These are phyloP conservation scores for Drusus annulatus DNA, from an alignment of 1,140 invertebrate genomes.

Conservation along the genomic window DNA sequence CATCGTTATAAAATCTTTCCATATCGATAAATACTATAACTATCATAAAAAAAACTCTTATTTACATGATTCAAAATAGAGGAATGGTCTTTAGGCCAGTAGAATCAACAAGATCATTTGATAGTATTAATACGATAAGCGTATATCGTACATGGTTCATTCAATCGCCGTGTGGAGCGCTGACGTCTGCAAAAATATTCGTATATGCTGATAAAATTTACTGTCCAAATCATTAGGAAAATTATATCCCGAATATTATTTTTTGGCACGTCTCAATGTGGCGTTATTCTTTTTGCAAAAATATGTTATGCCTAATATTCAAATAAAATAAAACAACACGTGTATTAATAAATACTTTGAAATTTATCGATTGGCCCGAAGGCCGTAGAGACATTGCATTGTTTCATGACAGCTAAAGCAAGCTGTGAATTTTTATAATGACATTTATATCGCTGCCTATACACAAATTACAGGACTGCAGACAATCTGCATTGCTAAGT, in stretches of 20 bases:
- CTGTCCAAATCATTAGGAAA: neutral
- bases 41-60: no score
- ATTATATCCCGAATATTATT: no score
- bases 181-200: no score
- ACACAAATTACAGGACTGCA: conserved; percentile 42
- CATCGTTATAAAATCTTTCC: no score
- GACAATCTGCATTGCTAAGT: conserved; percentile 40
- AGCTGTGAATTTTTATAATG: conserved; percentile 33
- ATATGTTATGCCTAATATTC: neutral
- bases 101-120: neutral
- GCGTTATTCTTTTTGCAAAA: neutral
- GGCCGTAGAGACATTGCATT: conserved; percentile 6
- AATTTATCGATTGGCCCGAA: neutral
- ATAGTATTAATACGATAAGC: no score
- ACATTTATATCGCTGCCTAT: conserved; percentile 22
- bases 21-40: no score
- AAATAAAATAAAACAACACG: neutral
- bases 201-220: no score
- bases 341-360: neutral
- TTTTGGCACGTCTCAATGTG: neutral
- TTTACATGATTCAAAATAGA: no score
- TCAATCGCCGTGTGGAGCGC: no score
- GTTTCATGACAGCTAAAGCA: neutral
- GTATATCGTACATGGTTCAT: no score
- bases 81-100: neutral